Evolutionary conservation across 2,113 vertebrate genomes (phyloP).

Genomic region (Notothenia rossii): DNA sequence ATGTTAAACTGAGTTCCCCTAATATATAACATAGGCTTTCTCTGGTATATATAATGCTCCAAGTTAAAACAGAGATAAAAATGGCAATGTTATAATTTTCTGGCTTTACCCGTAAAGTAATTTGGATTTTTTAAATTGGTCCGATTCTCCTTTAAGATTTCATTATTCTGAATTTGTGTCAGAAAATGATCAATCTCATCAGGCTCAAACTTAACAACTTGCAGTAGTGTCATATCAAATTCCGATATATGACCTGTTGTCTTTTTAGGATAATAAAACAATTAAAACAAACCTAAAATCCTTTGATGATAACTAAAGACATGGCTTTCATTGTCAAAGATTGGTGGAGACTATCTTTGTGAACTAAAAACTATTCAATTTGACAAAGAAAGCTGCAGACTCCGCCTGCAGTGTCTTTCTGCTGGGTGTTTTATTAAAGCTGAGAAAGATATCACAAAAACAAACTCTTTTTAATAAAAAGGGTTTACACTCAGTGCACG

Average conservation of each 20-base stretch:
- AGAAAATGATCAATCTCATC: not conserved
- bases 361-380: not conserved
- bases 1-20: not conserved
- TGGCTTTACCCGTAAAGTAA: too few relatives aligned
- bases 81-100: not conserved
- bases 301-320: not conserved
- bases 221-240: not conserved
- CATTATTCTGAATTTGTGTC: too few relatives aligned
- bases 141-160: not conserved
- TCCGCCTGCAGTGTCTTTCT: not conserved
- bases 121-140: not conserved
- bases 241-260: not conserved
- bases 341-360: not conserved
- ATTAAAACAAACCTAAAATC: not conserved
- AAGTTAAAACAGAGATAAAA: not conserved
- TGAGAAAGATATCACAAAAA: slow-evolving; percentile 1
- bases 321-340: not conserved
- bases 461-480: slow-evolving; percentile 22
- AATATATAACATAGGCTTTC: not conserved
- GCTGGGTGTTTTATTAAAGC: slow-evolving; percentile 10
- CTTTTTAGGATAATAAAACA: not conserved
- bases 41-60: not conserved
- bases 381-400: not conserved
- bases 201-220: not conserved
- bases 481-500: slow-evolving; percentile 6